Base-by-base conservation (phyloP, 2,888 invertebrate genomes). In the Iselma pallidipennis region DNA sequence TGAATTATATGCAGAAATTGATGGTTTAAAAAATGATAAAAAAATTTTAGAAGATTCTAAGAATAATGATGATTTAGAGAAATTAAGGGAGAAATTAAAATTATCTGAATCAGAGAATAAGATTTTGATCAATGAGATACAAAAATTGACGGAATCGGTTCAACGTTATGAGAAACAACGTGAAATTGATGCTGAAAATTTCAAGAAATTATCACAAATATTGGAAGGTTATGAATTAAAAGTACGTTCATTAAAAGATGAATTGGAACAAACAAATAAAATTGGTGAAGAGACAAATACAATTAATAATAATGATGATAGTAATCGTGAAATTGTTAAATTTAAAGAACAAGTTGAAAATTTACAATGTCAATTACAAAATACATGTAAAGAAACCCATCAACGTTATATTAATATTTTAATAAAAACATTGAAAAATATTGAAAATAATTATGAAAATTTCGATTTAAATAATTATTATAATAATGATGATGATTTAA, bases 341-440 rank as follows among this genome's bases (percentile, higher is more conserved):
- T 78, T 78, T 59, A 70, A 65, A 45, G 70, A 75, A 61, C 85
- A 86, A 80, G 75, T 86, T 54, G 85, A 86, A 78, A 82, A 81
- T 66, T 3, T 37, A 16, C 37, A 67, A 19, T n/a, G 25, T 49
- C 29, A 53, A 37, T 37, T 37, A 16, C 37, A 37, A 9, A 37
- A 37, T 16, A 37, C 16, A 16, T 37, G 49, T 16, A 26, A 25
- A 23, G 28, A 49, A 16, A 19, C 54, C 61, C 16, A 64, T 57
- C 26, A 53, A 37, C 69, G 73, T 23, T 12, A 77, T 33, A 56
- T n/a, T 9, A 49, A 28, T n/a, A 49, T 49, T 28, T 37, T 37
- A 37, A 16, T 1, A 5, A 37, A 37, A 37, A 37, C 16, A 7
- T 16, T 37, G 1, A 37, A 26, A 26, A 26, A 23, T 25, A 49